Evolutionary conservation across 2,113 vertebrate genomes (phyloP), one percentile per base, ranked within the genome.

Genomic region (Tapirus terrestris): DNA sequence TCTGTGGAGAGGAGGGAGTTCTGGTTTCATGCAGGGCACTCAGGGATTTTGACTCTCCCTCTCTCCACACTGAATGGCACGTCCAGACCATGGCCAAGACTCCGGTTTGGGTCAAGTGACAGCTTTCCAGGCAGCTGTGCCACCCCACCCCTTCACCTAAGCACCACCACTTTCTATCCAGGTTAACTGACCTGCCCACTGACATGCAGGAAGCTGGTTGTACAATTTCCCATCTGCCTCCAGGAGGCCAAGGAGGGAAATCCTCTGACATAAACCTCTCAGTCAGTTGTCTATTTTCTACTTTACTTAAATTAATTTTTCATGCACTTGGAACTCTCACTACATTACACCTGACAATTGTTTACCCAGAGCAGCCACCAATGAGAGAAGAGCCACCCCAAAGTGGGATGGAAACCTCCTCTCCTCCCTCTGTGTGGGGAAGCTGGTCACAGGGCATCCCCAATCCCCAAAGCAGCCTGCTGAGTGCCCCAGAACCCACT

Each of bases 1-100:
- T 39, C 12, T 11, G 0, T 1, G 25, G n/a, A 1, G 29, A 77
- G 27, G 63, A 61, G 25, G 73, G 27, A 0, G 0, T 56, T 29
- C 17, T 20, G 51, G 5, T 58, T 63, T 16, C 0, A 13, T 0
- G 8, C 18, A 10, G 16, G 43, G 33, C 75, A 63, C 60, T 73
- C 3, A 23, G 39, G 65, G 33, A 51, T 80, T 60, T 65, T 61
- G 1, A 36, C 39, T 87, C 73, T 17, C 48, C 79, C 75, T 63
- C 48, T 68, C 11, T 33, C 45, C 33, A 51, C 0, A 1, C 76
- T 51, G 8, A 56, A 11, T 25, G 68, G 56, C 33, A 58, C 0
- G 0, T 48, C 21, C 39, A 72, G 23, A 33, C 87, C 13, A 25
- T 2, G 1, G 51, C 61, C n/a, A 56, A 79, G 68, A 77, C 3